Evolutionary conservation across 2,113 vertebrate genomes (phyloP).

Genomic region (Desmodus rotundus): DNA sequence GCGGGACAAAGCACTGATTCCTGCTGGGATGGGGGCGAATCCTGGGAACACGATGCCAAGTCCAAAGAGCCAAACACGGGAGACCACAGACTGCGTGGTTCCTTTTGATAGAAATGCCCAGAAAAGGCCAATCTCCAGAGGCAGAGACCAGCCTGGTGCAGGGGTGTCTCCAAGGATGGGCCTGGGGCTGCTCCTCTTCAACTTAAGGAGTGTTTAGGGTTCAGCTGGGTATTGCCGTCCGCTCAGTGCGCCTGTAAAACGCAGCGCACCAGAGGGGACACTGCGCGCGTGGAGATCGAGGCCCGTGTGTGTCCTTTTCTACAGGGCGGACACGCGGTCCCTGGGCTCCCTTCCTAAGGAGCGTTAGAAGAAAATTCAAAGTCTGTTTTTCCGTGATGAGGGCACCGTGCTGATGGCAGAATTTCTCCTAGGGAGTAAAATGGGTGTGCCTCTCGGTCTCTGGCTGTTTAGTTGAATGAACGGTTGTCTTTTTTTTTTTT

Average conservation of each 20-base stretch:
- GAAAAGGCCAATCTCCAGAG: background rate
- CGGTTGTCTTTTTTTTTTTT: too few relatives aligned
- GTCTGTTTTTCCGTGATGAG: accelerated
- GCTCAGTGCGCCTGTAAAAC: accelerated
- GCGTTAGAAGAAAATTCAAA: background rate
- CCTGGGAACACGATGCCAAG: accelerated
- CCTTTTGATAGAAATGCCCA: accelerated
- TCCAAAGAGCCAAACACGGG: too few relatives aligned
- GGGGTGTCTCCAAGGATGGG: background rate
- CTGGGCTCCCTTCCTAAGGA: accelerated
- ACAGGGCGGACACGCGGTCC: accelerated
- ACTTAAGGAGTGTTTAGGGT: accelerated
- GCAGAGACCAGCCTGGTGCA: background rate
- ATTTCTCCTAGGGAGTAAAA: background rate
- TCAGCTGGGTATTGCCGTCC: accelerated
- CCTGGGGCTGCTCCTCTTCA: accelerated
- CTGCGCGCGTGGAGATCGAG: accelerated
- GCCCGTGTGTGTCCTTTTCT: accelerated
- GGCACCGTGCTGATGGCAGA: background rate
- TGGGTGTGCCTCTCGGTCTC: accelerated
- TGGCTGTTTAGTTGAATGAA: background rate
- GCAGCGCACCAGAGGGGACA: accelerated
- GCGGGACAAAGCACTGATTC: accelerated
- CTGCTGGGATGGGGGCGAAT: accelerated
- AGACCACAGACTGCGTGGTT: accelerated